These are phyloP conservation scores for Nephrotoma flavescens DNA, from an alignment of 2,888 invertebrate species.

Conservation along the genomic window DNA sequence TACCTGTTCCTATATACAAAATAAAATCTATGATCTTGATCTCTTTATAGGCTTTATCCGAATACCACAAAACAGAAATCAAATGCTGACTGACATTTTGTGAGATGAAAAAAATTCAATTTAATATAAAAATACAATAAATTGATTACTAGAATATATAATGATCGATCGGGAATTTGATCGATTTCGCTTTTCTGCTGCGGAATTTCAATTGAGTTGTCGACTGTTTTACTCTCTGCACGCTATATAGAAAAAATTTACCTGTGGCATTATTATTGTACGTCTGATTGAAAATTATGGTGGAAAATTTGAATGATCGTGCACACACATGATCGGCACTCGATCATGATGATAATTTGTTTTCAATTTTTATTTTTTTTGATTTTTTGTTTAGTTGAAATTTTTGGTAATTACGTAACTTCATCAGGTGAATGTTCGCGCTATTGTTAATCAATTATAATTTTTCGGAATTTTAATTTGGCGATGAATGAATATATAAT, in stretches of 20 bases:
- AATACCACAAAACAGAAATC: not conserved
- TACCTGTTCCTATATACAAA: not conserved
- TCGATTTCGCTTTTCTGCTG: not conserved
- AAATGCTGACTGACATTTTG: not conserved
- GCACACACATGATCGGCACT: not conserved
- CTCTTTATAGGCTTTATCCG: not conserved
- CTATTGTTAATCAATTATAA: not conserved
- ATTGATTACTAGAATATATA: not conserved
- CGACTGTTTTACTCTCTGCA: not conserved
- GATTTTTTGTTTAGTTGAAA: not conserved
- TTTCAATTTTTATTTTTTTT: not conserved
- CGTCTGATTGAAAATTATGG: not conserved
- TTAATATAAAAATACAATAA: not conserved
- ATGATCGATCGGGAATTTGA: not conserved
- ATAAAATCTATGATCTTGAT: not conserved
- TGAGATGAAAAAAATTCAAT: not conserved
- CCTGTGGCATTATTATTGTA: not conserved
- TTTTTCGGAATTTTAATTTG: not conserved
- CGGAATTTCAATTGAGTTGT: not conserved
- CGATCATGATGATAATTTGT: not conserved
- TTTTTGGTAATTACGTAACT: not conserved
- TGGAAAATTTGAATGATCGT: not conserved
- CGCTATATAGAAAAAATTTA: not conserved
- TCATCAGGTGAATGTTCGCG: not conserved
- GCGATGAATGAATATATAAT: not conserved